phyloP scores from a whole-genome alignment of 2,888 invertebrate genomes.

The Nemotelus pantherinus region DNA sequence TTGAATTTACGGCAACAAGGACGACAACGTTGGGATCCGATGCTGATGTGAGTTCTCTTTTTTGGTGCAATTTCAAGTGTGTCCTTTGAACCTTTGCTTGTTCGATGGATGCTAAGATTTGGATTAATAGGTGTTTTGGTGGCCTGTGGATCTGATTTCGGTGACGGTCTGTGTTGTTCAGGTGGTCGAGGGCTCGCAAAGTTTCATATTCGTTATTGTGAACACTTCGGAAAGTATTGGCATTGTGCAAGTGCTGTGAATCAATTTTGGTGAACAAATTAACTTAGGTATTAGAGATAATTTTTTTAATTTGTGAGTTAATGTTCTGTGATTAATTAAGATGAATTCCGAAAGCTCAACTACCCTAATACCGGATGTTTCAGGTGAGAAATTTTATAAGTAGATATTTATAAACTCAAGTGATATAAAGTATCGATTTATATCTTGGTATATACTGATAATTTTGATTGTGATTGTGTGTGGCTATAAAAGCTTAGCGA shows the following conservation, averaged over 20 bases:
- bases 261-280: too few species aligned
- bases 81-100: conserved; percentile 24
- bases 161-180: conserved; percentile 21
- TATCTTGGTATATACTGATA: too few species aligned
- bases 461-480: too few species aligned
- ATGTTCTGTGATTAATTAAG: not conserved
- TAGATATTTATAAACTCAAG: too few species aligned
- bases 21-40: conserved; percentile 29
- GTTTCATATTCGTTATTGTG: conserved; percentile 1
- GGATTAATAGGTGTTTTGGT: conserved; percentile 36
- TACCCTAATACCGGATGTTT: conserved; percentile 40
- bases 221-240: not conserved
- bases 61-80: conserved; percentile 31
- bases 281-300: too few species aligned
- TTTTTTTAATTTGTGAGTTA: too few species aligned
- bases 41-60: conserved; percentile 5
- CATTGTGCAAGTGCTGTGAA: too few species aligned
- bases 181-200: conserved; percentile 26
- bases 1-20: conserved; percentile 45
- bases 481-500: too few species aligned
- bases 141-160: conserved; percentile 27
- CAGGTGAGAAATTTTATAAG: conserved; percentile 10
- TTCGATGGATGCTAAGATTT: conserved; percentile 36
- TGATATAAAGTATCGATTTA: too few species aligned
- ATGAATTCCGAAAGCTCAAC: conserved; percentile 46